Conservation (phyloP, 1,140 invertebrate genomes). For the Oryzaephilus surinamensis region DNA sequence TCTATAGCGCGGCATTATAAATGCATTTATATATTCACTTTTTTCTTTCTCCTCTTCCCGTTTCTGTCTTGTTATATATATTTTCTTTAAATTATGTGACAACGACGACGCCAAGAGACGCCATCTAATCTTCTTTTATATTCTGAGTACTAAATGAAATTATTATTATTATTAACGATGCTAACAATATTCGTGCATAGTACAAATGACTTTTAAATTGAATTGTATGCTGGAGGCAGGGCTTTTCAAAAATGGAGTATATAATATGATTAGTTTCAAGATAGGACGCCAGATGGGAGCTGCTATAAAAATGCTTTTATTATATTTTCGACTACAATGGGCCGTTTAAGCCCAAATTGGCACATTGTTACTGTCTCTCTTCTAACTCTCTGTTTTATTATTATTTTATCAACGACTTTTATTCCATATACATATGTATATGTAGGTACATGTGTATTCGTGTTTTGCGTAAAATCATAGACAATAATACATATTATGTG, state of each 20-base stretch:
- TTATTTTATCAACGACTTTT: no score
- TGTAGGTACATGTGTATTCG: no score
- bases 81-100: no score
- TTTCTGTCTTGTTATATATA: no score
- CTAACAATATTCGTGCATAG: conserved; percentile 33
- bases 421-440: no score
- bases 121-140: conserved; percentile 21
- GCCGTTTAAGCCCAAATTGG: conserved; percentile 32
- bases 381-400: no score
- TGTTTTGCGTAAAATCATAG: no score
- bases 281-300: conserved; percentile 28
- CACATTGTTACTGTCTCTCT: conserved; percentile 28
- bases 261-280: conserved; percentile 34
- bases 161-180: conserved; percentile 35
- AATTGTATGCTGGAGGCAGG: conserved; percentile 27
- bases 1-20: no score
- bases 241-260: conserved; percentile 35
- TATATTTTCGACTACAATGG: conserved; percentile 22
- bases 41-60: no score
- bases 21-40: no score
- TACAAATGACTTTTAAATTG: conserved; percentile 37
- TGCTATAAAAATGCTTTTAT: conserved; percentile 15
- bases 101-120: no score
- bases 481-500: no score
- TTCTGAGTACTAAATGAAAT: conserved; percentile 30